A percentile compares a stretch with the other conserved stretches of the same genome.
Conservation (phyloP, 1,140 invertebrate genomes). For the Drosophila kohkoa region DNA sequence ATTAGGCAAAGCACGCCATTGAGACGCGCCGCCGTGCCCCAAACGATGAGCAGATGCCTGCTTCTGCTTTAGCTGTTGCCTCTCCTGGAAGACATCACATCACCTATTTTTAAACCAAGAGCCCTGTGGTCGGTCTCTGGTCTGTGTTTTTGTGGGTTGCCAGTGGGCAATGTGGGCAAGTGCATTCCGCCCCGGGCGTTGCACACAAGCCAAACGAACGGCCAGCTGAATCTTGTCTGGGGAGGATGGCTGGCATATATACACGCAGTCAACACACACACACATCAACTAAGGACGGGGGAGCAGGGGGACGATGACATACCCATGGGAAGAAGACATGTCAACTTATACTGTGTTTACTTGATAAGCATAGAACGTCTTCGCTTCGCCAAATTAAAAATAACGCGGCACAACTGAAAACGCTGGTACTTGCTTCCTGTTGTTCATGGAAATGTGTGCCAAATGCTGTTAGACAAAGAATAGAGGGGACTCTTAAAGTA, state of each 20-base stretch:
- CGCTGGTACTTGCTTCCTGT: constrained; percentile 63
- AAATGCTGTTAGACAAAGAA: constrained; percentile 60
- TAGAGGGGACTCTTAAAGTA: constrained; percentile 49
- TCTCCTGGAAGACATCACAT: constrained; percentile 6
- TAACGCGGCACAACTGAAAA: constrained; percentile 33
- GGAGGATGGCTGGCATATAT: constrained; percentile 13
- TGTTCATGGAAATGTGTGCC: constrained; percentile 68
- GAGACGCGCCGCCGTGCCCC: background rate
- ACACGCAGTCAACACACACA: constrained; percentile 15
- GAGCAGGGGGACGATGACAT: background rate
- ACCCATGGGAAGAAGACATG: constrained; percentile 38
- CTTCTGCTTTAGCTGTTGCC: too few relatives aligned
- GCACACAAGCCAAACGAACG: background rate
- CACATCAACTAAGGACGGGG: too few relatives aligned
- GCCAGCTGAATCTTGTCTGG: constrained; percentile 10
- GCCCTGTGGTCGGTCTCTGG: constrained; percentile 30
- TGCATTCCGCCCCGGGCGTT: constrained; percentile 58
- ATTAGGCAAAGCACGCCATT: constrained; percentile 48
- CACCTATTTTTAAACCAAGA: constrained; percentile 59
- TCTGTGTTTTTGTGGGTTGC: constrained; percentile 42
- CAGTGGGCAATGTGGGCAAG: constrained; percentile 54
- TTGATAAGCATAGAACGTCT: constrained; percentile 53
- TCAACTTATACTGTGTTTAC: constrained; percentile 56
- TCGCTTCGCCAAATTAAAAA: constrained; percentile 60
- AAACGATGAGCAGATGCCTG: constrained; percentile 17